phyloP scores from a whole-genome alignment of 1,140 invertebrate genomes.

The Eumeta japonica region DNA sequence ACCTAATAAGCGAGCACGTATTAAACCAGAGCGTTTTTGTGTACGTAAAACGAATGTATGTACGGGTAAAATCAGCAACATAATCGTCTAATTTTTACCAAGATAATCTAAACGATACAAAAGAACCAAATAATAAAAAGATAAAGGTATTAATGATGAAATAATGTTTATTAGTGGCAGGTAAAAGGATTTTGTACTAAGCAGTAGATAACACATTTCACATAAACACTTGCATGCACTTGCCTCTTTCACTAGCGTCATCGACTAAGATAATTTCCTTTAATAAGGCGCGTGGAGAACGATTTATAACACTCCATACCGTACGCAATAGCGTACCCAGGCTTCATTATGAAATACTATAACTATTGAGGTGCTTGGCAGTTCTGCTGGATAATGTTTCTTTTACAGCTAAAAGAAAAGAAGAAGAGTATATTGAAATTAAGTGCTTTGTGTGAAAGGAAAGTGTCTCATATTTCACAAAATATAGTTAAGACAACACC shows the following conservation, averaged over 20 bases:
- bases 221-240: constrained; percentile 12
- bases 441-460: no score
- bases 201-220: constrained; percentile 2
- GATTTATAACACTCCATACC: constrained; percentile 95
- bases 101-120: no score
- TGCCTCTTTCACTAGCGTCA: constrained; percentile 91
- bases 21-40: constrained; percentile 87
- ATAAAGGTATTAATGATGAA: no score
- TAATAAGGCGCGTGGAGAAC: constrained; percentile 82
- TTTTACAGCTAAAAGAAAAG: constrained; percentile 68
- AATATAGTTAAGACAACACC: constrained; percentile 10
- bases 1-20: constrained; percentile 87
- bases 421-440: no score
- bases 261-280: constrained; percentile 95
- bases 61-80: constrained; percentile 79
- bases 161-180: no score
- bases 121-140: constrained; percentile 84
- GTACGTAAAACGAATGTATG: constrained; percentile 82
- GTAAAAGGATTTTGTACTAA: constrained; percentile 2
- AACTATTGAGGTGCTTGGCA: constrained; percentile 91
- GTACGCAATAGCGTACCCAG: constrained; percentile 92
- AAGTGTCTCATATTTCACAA: no score
- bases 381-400: constrained; percentile 72
- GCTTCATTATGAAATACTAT: constrained; percentile 98
- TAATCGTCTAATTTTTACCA: constrained; percentile 87